A percentile compares a stretch with the other conserved stretches of the same genome.
Evolutionary conservation across 2,113 vertebrate species (phyloP).

Genomic region (Peromyscus maniculatus): DNA sequence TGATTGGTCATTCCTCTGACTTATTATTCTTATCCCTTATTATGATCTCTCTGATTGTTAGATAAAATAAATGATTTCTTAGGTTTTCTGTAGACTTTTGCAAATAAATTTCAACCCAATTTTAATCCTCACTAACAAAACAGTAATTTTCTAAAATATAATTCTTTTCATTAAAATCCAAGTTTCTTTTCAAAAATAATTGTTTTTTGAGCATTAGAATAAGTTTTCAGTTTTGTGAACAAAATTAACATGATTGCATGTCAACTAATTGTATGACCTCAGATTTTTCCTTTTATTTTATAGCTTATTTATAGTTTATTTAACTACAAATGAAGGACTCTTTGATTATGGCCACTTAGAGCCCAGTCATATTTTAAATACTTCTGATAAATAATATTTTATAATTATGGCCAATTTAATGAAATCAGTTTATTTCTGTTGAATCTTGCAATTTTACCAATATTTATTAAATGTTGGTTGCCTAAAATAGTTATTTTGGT

Average conservation of each 20-base stretch:
- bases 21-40: not conserved
- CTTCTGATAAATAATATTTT: not conserved
- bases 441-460: not conserved
- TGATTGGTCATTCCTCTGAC: not conserved
- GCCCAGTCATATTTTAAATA: not conserved
- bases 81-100: not conserved
- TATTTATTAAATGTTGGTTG: not conserved
- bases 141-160: not conserved
- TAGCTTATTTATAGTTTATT: not conserved
- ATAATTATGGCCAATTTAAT: not conserved
- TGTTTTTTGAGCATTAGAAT: not conserved
- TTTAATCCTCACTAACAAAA: not conserved
- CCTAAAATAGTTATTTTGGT: not conserved
- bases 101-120: not conserved
- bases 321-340: not conserved
- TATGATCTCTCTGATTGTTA: not conserved
- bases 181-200: not conserved
- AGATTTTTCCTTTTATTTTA: not conserved
- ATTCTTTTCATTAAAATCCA: not conserved
- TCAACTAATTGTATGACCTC: not conserved
- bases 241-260: not conserved
- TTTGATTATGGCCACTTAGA: not conserved
- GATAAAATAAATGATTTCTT: not conserved
- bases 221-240: not conserved
- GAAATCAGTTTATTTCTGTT: not conserved